Conservation (phyloP, 2,888 invertebrate genomes). For the Macaria notata region DNA sequence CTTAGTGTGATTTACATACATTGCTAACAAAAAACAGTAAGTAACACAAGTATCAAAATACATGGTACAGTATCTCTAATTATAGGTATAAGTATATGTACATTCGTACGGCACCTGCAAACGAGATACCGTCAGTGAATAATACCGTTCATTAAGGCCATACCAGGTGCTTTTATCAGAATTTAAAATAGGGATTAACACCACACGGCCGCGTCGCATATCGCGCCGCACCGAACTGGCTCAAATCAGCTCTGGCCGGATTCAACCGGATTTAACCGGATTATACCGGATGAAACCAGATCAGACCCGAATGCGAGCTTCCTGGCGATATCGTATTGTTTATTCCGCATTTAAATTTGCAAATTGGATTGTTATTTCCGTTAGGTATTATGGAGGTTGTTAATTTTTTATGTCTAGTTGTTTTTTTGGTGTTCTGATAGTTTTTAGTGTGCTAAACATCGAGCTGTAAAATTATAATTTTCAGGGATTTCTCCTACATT, state of each 20-base stretch:
- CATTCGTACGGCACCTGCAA: neutral
- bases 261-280: constrained; percentile 60
- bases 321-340: constrained; percentile 74
- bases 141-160: constrained; percentile 35
- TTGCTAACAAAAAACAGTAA: too few relatives aligned
- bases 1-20: too few relatives aligned
- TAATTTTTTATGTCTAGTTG: constrained; percentile 7
- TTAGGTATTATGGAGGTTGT: constrained; percentile 26
- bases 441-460: too few relatives aligned
- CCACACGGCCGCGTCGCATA: constrained; percentile 65
- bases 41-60: too few relatives aligned
- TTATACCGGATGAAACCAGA: constrained; percentile 53
- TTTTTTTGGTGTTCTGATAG: too few relatives aligned
- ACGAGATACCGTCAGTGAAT: constrained; percentile 17
- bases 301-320: constrained; percentile 52
- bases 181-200: constrained; percentile 80
- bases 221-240: constrained; percentile 46
- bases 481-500: too few relatives aligned
- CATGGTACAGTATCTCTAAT: too few relatives aligned
- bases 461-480: too few relatives aligned
- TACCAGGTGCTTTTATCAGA: constrained; percentile 74
- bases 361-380: constrained; percentile 58
- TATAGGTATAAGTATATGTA: too few relatives aligned
- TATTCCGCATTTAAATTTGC: constrained; percentile 69
- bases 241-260: constrained; percentile 46